Conservation (phyloP, 2,888 invertebrate species). For the Cerastis leucographa region DNA sequence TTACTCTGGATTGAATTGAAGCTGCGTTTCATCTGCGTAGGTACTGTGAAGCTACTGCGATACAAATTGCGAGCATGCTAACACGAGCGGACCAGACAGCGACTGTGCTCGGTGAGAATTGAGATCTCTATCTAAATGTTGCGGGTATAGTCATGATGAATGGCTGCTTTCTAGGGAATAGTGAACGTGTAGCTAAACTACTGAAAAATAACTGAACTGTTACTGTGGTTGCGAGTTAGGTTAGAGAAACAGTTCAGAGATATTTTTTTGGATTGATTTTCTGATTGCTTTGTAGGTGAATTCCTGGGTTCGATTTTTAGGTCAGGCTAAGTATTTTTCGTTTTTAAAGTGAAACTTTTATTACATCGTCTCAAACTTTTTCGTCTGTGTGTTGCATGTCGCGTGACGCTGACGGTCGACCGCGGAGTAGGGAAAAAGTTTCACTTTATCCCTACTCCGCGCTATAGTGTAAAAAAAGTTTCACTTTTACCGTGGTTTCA, state of each 20-base stretch:
- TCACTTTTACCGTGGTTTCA: too few species aligned
- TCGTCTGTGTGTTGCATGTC: too few species aligned
- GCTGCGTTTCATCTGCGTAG: slow-evolving; percentile 7
- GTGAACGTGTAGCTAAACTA: neutral
- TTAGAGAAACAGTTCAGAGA: neutral
- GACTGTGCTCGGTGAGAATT: slow-evolving; percentile 6
- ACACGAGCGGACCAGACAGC: slow-evolving; percentile 25
- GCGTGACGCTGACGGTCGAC: too few species aligned
- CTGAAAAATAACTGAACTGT: neutral
- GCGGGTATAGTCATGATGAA: slow-evolving; percentile 7
- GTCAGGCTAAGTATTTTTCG: neutral
- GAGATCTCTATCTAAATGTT: slow-evolving; percentile 26
- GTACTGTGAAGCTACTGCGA: neutral
- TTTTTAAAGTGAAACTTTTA: too few species aligned
- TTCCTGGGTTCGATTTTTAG: neutral
- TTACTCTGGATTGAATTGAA: slow-evolving; percentile 2
- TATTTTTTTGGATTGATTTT: neutral
- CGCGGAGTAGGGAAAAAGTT: too few species aligned
- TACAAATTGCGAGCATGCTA: slow-evolving; percentile 48
- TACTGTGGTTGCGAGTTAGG: neutral
- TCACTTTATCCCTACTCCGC: too few species aligned
- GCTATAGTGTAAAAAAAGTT: too few species aligned
- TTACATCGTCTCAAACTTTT: too few species aligned
- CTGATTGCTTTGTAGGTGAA: neutral
- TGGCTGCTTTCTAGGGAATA: neutral